phyloP scores from a whole-genome alignment of 53 echinoderm and acorn worm genomes.

The Astropecten irregularis region DNA sequence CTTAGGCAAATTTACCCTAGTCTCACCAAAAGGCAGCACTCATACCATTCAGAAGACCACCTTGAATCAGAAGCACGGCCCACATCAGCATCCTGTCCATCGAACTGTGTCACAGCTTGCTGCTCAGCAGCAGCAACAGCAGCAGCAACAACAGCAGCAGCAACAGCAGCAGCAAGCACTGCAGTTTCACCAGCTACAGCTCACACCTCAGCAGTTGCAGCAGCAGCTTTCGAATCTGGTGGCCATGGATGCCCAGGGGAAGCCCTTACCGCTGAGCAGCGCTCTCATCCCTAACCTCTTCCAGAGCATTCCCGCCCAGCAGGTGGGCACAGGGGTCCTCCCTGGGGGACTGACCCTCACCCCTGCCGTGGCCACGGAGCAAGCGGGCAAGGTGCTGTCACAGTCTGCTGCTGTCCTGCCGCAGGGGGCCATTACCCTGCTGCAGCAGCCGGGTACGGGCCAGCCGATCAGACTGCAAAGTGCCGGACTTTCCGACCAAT shows the following conservation, averaged over 20 bases:
- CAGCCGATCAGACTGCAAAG: constrained; percentile 87
- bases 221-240: constrained; percentile 91
- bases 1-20: constrained; percentile 33
- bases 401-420: constrained; percentile 75
- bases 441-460: constrained; percentile 66
- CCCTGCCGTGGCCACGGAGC: constrained; percentile 62
- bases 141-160: constrained; percentile 55
- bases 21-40: constrained; percentile 50
- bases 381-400: constrained; percentile 53
- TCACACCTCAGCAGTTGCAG: constrained; percentile 62
- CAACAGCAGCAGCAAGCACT: constrained; percentile 65
- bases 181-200: constrained; percentile 56
- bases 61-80: constrained; percentile 48
- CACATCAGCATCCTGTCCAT: constrained; percentile 13
- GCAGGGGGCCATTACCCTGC: constrained; percentile 68
- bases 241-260: constrained; percentile 80
- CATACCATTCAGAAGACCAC: constrained; percentile 42
- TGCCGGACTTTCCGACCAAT: constrained; percentile 51
- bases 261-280: constrained; percentile 68
- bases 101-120: constrained; percentile 50
- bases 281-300: constrained; percentile 81
- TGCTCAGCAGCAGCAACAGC: constrained; percentile 64
- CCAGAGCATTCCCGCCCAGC: constrained; percentile 78
- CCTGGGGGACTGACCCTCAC: constrained; percentile 65
- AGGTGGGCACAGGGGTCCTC: constrained; percentile 39